Evolutionary conservation across 2,888 invertebrate species (phyloP), one percentile per base, ranked within the genome.

Genomic region (Drosophila emarginata): DNA sequence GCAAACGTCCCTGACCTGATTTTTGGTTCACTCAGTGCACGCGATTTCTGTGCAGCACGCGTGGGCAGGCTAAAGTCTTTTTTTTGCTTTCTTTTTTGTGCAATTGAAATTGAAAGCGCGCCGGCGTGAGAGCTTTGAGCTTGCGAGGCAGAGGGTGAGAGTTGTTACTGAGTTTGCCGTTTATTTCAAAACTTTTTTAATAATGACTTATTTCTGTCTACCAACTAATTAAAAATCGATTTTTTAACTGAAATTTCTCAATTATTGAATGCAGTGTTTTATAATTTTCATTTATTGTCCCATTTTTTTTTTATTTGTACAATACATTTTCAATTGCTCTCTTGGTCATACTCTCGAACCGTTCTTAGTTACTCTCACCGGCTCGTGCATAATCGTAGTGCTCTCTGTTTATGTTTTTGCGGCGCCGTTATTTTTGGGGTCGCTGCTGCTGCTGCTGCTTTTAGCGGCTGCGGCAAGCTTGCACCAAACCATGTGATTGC

Each of bases 1-100:
- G 11, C 89, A 89, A 90, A 88, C 89, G 91, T 87, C 91, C 91
- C 87, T 91, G 91, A 91, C 91, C 91, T 90, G 90, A 77, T 88
- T 91, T 80, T 67, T 66, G 70, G 77, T 76, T 72, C n/a, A 12
- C 37, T 45, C 12, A 18, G 12, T 77, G 75, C 77, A 86, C 76
- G 84, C 79, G 73, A 85, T 87, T 74, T 78, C 45, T 79, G 70
- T 87, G 82, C 78, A 85, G 88, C 74, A 37, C 73, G 83, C 78
- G 83, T 79, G 83, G 80, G 83, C 74, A 76, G 76, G 64, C 70
- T 64, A 39, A 64, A 28, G 74, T 18, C n/a, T 40, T 45, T 45
- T 18, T 45, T 45, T 45, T 12, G 12, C 39, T 39, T 39, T 39
- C 39, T 45, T 45, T 45, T 45, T 45, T 45, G 45, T 45, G 45